A percentile compares a stretch with the other conserved stretches of the same genome.
These are phyloP conservation scores for Oreohelix idahoensis DNA, from an alignment of 1,140 invertebrate species.

Conservation along the genomic window DNA sequence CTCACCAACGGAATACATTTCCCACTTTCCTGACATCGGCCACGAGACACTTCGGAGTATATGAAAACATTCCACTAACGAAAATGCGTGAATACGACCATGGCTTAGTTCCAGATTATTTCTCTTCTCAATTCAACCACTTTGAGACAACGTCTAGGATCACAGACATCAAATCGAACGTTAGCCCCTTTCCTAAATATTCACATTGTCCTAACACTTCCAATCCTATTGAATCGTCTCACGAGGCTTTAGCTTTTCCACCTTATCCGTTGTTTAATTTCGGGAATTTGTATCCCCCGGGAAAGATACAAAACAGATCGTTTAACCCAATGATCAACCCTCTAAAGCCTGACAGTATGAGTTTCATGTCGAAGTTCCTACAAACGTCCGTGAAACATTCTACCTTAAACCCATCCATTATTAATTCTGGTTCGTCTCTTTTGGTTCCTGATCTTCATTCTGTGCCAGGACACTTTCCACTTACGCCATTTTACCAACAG, in stretches of 20 bases:
- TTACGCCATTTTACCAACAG: conserved; percentile 60
- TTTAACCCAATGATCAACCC: conserved; percentile 52
- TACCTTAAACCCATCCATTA: conserved; percentile 30
- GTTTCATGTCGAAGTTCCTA: conserved; percentile 40
- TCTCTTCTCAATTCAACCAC: not conserved
- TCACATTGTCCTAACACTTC: not conserved
- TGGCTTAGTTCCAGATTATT: conserved; percentile 22
- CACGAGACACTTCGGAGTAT: conserved; percentile 29
- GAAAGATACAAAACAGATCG: conserved; percentile 35
- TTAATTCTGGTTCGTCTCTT: conserved; percentile 1
- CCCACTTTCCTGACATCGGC: conserved; percentile 35
- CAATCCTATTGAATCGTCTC: not conserved
- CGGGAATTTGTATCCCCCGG: conserved; percentile 46
- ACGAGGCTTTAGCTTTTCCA: not conserved
- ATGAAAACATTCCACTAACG: conserved; percentile 59
- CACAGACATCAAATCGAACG: conserved; percentile 25
- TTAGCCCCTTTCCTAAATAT: not conserved
- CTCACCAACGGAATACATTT: conserved; percentile 23
- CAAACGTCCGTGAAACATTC: conserved; percentile 19
- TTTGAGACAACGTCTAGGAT: conserved; percentile 10
- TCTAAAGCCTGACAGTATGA: conserved; percentile 48
- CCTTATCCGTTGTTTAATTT: conserved; percentile 40
- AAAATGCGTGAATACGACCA: conserved; percentile 61
- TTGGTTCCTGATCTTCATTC: conserved; percentile 50
- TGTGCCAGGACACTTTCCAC: conserved; percentile 58